phyloP scores from a whole-genome alignment of 2,797 vertebrate genomes.

The Pithecia hirsuta region DNA sequence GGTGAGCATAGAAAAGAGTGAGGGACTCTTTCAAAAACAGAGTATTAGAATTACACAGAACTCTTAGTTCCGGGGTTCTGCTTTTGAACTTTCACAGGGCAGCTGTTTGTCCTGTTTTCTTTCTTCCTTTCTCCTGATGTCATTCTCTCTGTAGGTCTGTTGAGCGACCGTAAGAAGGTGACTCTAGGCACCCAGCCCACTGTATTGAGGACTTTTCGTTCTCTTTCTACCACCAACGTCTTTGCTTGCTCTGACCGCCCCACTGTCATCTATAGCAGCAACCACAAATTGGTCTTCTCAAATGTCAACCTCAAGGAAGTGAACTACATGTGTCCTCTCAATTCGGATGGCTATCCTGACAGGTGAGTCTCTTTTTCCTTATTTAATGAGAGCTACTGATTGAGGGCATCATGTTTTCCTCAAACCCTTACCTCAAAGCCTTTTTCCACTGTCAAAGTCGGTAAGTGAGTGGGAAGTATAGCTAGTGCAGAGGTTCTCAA shows the following conservation, averaged over 20 bases:
- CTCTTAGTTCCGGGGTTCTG: neutral
- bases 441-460: neutral
- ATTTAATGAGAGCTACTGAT: neutral
- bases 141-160: constrained; percentile 85
- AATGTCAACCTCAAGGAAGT: constrained; percentile 99
- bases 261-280: constrained; percentile 99
- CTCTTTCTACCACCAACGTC: constrained; percentile 98
- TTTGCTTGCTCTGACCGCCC: constrained; percentile 99
- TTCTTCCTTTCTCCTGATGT: neutral
- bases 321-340: constrained; percentile 99
- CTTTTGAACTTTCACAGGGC: neutral
- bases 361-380: constrained; percentile 85
- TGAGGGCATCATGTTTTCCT: neutral
- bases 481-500: neutral
- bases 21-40: neutral
- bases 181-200: constrained; percentile 98
- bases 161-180: constrained; percentile 98
- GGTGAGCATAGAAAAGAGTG: constrained; percentile 82
- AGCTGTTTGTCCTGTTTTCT: neutral
- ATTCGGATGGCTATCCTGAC: constrained; percentile 98
- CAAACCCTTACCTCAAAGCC: no score
- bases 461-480: no score
- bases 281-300: constrained; percentile 99
- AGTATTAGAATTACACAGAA: neutral
- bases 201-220: constrained; percentile 96